Evolutionary conservation across 2,888 invertebrate species (phyloP).

Genomic region (Limnephilus lunatus): DNA sequence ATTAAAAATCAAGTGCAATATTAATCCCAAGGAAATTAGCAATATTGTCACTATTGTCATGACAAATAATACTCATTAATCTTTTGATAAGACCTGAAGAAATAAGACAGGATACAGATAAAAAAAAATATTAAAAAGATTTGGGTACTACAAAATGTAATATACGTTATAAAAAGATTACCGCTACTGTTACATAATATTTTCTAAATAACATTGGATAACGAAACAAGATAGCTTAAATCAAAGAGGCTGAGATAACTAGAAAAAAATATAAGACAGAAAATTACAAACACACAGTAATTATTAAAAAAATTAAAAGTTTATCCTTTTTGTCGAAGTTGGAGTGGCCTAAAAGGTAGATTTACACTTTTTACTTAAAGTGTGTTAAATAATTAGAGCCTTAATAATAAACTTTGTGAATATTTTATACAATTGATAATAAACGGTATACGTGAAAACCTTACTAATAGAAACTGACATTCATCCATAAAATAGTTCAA

Average conservation of each 20-base stretch:
- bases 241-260: too few species aligned
- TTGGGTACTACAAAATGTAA: background rate
- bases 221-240: background rate
- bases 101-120: background rate
- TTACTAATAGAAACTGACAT: too few species aligned
- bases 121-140: background rate
- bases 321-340: too few species aligned
- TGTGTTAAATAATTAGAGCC: background rate
- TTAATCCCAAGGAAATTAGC: background rate
- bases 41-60: background rate
- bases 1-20: background rate
- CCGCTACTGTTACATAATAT: background rate
- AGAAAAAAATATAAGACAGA: too few species aligned
- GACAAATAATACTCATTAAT: background rate
- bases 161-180: background rate
- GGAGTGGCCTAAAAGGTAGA: too few species aligned
- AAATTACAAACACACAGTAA: too few species aligned
- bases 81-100: background rate
- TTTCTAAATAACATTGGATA: background rate
- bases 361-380: too few species aligned
- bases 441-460: too few species aligned
- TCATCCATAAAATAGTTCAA: too few species aligned
- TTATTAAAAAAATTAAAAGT: too few species aligned
- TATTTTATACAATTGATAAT: too few species aligned
- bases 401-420: too few species aligned